Base-by-base conservation (phyloP, 2,888 invertebrate genomes). In the Oscheius sp. region DNA sequence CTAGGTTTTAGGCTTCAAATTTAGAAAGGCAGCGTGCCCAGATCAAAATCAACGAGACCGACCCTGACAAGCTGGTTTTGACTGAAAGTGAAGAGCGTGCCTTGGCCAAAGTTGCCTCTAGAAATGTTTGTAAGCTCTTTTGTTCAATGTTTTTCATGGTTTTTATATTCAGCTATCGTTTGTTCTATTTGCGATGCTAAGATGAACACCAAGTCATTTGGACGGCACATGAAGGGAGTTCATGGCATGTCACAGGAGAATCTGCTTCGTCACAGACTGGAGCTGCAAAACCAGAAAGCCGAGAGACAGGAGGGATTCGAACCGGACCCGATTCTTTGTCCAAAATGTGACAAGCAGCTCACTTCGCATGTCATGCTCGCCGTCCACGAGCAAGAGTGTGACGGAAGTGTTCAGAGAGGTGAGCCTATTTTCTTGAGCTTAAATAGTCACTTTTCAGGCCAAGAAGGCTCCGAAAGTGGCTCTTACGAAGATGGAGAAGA, bases 221-320 rank as follows among this genome's bases (percentile, higher is more conserved):
- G 63, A n/a, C 63, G 63, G 29, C 63, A 63, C 48, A 48, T 63
- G 63, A 63, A 50, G 32, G 10, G 47, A 48, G 48, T 63, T 33
- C 63, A 63, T 29, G n/a, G 50, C 9, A 10, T 63, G 5, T 21
- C 48, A 2, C 48, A 47, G 21, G 63, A 63, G 29, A 48, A 63
- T 63, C 47, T 63, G 1, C 48, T 32, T 21, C 63, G 63, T 48
- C 63, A 63, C 48, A 47, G 63, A 10, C 42, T 60, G 35, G 60
- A 60, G 11, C 32, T 60, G 11, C 60, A 60, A 11, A 60, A 33
- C 3, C 35, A 42, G 37, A 60, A 35, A 21, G 35, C 13, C 13
- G 48, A 48, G 9, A 10, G 29, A 21, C 2, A 13, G 47, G 63
- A 21, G 10, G 48, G 48, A 7, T 47, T 29, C 29, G 48, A 47